These are phyloP conservation scores for Pinctada fucata DNA, from an alignment of 2,888 invertebrate species.

Conservation along the genomic window DNA sequence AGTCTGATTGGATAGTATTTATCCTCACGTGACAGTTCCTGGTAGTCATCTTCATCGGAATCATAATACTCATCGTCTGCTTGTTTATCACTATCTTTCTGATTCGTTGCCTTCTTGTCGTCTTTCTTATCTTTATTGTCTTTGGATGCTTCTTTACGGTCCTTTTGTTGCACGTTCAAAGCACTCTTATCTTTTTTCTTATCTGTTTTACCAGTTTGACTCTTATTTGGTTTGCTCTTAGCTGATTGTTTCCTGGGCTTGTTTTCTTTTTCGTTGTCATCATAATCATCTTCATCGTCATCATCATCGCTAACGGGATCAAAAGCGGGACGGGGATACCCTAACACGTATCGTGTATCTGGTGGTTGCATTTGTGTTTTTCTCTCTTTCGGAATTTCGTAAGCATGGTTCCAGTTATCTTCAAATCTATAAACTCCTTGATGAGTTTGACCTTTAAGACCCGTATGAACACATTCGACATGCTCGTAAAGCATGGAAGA, in stretches of 20 bases:
- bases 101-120: neutral
- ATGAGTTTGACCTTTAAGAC: slow-evolving; percentile 35
- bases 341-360: slow-evolving; percentile 30
- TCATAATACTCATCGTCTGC: slow-evolving; percentile 16
- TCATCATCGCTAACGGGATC: slow-evolving; percentile 2
- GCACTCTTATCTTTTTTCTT: neutral
- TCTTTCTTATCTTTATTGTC: slow-evolving; percentile 5
- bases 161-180: neutral
- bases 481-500: slow-evolving; percentile 66
- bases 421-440: slow-evolving; percentile 32
- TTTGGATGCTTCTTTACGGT: neutral
- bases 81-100: slow-evolving; percentile 1
- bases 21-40: slow-evolving; percentile 9
- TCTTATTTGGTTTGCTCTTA: neutral
- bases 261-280: slow-evolving; percentile 8
- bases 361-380: slow-evolving; percentile 14
- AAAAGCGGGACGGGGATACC: slow-evolving; percentile 35
- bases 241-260: slow-evolving; percentile 2
- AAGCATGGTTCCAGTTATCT: slow-evolving; percentile 28
- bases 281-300: slow-evolving; percentile 14
- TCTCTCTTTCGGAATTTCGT: slow-evolving; percentile 18
- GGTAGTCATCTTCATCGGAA: slow-evolving; percentile 15
- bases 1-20: slow-evolving; percentile 23
- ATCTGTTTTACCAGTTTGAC: neutral
- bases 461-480: slow-evolving; percentile 55